Conservation (phyloP, 92 coral and sea anemone genomes). For the Heteractis magnifica region DNA sequence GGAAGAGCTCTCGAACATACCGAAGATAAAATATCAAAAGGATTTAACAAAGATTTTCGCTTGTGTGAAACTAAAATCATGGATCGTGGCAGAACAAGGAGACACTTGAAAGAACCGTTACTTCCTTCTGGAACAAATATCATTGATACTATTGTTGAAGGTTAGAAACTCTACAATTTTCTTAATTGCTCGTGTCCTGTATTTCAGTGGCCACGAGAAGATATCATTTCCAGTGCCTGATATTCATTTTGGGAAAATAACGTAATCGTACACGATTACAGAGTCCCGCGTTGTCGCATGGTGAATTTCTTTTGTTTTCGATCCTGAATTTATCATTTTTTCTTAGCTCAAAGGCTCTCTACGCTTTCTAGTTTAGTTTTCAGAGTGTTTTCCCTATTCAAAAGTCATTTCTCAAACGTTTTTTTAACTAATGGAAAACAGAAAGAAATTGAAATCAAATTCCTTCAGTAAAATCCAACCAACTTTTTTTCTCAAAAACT, state of each 20-base stretch:
- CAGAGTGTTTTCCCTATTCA: too few species aligned
- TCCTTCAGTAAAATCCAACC: not conserved
- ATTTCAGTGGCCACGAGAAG: not conserved
- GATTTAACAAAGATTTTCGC: not conserved
- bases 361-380: too few species aligned
- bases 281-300: too few species aligned
- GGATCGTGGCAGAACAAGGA: slow-evolving; percentile 12
- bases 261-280: too few species aligned
- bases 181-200: not conserved
- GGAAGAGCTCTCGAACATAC: not conserved
- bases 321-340: too few species aligned
- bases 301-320: too few species aligned
- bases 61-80: not conserved
- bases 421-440: not conserved
- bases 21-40: not conserved
- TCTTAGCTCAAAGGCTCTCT: too few species aligned
- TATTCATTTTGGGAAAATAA: too few species aligned
- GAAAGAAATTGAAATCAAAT: not conserved
- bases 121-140: slow-evolving; percentile 32
- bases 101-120: slow-evolving; percentile 28
- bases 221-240: too few species aligned
- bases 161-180: not conserved
- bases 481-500: not conserved
- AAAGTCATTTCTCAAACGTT: not conserved
- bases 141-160: slow-evolving; percentile 27